Conservation (phyloP, 2,888 invertebrate genomes). For the Pheosia gnoma region DNA sequence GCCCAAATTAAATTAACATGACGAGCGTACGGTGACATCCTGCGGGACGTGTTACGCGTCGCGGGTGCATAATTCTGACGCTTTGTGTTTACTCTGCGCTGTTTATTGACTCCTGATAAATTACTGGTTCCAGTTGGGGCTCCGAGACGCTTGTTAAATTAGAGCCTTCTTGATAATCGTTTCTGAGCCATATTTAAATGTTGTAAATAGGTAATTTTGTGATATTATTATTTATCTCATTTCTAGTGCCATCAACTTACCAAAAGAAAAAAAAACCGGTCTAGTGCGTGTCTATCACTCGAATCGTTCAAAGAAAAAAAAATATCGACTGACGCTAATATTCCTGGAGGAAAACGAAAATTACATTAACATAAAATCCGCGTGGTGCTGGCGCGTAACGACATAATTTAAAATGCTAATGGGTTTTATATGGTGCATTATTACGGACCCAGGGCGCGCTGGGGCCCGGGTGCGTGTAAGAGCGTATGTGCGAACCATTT, state of each 20-base stretch:
- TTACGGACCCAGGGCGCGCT: slow-evolving; percentile 16
- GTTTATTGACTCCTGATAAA: slow-evolving; percentile 54
- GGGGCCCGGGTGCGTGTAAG: background rate
- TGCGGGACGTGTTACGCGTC: slow-evolving; percentile 39
- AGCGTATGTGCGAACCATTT: background rate
- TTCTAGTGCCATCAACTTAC: background rate
- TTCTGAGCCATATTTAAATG: slow-evolving; percentile 9
- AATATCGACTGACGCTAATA: slow-evolving; percentile 14
- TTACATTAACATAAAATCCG: slow-evolving; percentile 35
- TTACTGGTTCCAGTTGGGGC: slow-evolving; percentile 24
- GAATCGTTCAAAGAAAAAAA: slow-evolving; percentile 14
- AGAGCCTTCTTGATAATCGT: slow-evolving; percentile 27
- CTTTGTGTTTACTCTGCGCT: slow-evolving; percentile 36
- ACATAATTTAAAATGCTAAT: slow-evolving; percentile 62
- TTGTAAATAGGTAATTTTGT: no score
- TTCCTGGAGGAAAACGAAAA: slow-evolving; percentile 24
- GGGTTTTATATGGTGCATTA: slow-evolving; percentile 48
- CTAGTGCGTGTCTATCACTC: background rate
- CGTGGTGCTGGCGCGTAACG: slow-evolving; percentile 26
- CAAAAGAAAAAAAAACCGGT: background rate
- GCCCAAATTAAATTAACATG: slow-evolving; percentile 74
- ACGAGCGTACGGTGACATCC: slow-evolving; percentile 56
- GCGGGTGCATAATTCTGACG: slow-evolving; percentile 54
- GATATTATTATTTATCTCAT: no score
- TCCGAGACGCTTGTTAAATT: slow-evolving; percentile 29